Base-by-base conservation (phyloP, 2,113 vertebrate genomes). In the Prunella fulvescens region DNA sequence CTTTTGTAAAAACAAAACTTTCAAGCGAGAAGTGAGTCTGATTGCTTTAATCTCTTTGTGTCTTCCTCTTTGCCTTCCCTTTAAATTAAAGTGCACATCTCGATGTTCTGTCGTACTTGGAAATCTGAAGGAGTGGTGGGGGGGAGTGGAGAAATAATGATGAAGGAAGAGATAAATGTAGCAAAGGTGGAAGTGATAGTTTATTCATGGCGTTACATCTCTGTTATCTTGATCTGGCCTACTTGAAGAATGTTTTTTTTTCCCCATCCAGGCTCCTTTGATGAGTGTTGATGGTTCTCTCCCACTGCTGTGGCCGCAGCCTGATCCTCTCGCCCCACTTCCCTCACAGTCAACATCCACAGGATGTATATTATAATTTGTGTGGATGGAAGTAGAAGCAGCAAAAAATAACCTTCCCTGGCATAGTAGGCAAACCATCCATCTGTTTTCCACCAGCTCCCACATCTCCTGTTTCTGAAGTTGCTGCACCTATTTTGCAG, bases 381-480 rank as follows among this genome's bases (percentile, higher is more conserved):
- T 92, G 85, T 81, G 84, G 93, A 95, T 90, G 88, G 89, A 91
- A 91, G 86, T 40, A 95, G 92, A 88, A 90, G 87, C 64, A 82
- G 92, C 82, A 94, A 95, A 96, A 96, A 94, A 96, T 95, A 95
- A 94, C 88, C 85, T 91, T 93, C 90, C 47, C 82, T 95, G 85
- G 94, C 72, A 77, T 64, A 90, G 82, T 6, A 96, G 92, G 86
- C 90, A 93, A 96, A 94, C 60, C 79, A 86, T 96, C 94, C 93
- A 90, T 97, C 87, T 95, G 93, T 88, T 97, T 97, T 98, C 97
- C 97, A 94, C 96, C 91, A 95, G 92, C 96, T 98, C 98, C 98
- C 98, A 98, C 98, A 98, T 98, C 98, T 98, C 98, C 98, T 98
- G 98, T 97, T 98, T 97, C 97, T 98, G 97, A 97, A 98, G 98